Evolutionary conservation across 2,888 invertebrate species (phyloP).

Genomic region (Boloria euphrosyne): DNA sequence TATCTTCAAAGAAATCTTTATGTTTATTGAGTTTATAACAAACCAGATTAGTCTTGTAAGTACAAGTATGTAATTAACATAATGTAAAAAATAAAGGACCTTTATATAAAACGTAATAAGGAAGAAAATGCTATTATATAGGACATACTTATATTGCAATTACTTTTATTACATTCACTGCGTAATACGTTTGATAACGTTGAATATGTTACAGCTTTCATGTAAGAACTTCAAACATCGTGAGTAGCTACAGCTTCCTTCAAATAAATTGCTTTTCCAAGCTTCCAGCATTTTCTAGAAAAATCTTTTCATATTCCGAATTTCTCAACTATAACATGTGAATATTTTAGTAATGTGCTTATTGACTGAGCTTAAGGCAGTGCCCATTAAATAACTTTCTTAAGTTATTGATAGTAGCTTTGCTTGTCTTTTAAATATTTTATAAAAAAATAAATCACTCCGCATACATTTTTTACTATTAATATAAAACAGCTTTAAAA

Average conservation of each 20-base stretch:
- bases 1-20: neutral
- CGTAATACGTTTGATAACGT: neutral
- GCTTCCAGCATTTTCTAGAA: conserved; percentile 19
- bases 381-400: neutral
- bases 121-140: too few relatives aligned
- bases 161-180: too few relatives aligned
- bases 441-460: too few relatives aligned
- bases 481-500: too few relatives aligned
- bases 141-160: too few relatives aligned
- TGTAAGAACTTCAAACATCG: conserved; percentile 18
- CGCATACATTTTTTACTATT: too few relatives aligned
- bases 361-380: conserved; percentile 11
- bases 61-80: too few relatives aligned
- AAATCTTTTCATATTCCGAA: conserved; percentile 22
- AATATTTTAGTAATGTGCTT: conserved; percentile 17
- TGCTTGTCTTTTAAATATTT: too few relatives aligned
- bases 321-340: conserved; percentile 15
- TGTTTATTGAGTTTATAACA: neutral
- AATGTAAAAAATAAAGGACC: too few relatives aligned
- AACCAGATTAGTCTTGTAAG: too few relatives aligned
- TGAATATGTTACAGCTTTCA: conserved; percentile 18
- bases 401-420: too few relatives aligned
- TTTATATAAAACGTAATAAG: too few relatives aligned
- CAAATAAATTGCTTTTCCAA: conserved; percentile 28
- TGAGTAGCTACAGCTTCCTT: conserved; percentile 17